These are phyloP conservation scores for Eremophila alpestris DNA, from an alignment of 2,797 vertebrate species.

Conservation along the genomic window DNA sequence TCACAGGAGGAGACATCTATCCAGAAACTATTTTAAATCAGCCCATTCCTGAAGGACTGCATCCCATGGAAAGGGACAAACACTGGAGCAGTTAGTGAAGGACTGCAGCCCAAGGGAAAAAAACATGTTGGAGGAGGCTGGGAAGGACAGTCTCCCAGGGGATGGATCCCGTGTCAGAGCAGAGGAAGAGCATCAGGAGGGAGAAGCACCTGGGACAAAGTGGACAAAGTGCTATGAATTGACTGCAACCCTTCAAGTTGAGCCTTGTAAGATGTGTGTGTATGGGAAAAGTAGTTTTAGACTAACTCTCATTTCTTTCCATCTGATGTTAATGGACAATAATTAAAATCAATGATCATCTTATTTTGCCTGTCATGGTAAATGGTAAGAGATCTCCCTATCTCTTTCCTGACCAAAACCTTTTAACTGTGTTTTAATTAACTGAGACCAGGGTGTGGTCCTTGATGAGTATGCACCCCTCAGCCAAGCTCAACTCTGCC, in stretches of 20 bases:
- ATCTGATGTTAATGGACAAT: not conserved
- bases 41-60: not conserved
- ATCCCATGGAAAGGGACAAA: not conserved
- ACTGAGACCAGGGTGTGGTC: not conserved
- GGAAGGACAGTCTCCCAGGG: not conserved
- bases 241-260: not conserved
- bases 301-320: not conserved
- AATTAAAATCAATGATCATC: not conserved
- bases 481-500: not conserved
- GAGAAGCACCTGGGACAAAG: not conserved
- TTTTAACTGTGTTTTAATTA: not conserved
- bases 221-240: not conserved
- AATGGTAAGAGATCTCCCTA: not conserved
- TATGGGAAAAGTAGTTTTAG: not conserved
- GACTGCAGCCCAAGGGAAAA: not conserved
- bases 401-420: not conserved
- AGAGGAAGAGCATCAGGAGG: not conserved
- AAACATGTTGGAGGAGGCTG: not conserved
- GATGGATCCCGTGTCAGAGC: not conserved
- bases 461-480: rapidly evolving
- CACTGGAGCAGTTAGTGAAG: not conserved
- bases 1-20: not conserved
- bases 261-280: not conserved
- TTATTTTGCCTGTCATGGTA: not conserved
- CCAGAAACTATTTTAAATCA: not conserved